Evolutionary conservation across 2,888 invertebrate species (phyloP), one percentile per base, ranked within the genome.

Genomic region (Xestia c-nigrum): DNA sequence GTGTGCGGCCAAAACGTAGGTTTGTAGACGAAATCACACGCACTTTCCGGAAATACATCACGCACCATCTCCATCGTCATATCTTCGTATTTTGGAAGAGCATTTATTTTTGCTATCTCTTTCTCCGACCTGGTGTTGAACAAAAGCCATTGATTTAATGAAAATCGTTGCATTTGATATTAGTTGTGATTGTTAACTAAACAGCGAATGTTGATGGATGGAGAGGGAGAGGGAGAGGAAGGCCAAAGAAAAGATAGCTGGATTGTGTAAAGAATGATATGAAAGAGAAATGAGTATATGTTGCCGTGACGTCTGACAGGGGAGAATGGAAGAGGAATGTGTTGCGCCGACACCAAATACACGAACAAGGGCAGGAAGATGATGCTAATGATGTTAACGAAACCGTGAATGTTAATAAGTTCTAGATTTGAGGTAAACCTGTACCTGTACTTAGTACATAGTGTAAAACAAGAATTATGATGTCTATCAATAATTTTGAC

Each of bases 1-100:
- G 87, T 87, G 80, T 96, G 96, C 1, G 96, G 96, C 96, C 96
- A 96, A 83, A 93, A 96, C 0, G 94, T 87, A 0, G 95, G 96
- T 14, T 79, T 92, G 0, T 93, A 92, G 0, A 96, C 94, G 1
- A 92, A 90, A 76, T 96, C 93, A 3, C 95, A 2, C 0, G 94
- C 92, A 0, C 75, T 3, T 0, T 92, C 81, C 0, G 95, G 95
- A 76, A 88, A 93, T 88, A 94, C 76, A 10, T 95, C 94, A 14
- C 84, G 83, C 59, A 84, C 90, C 91, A 92, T 94, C 82, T 96
- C 96, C 94, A 96, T 88, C 0, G 96, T 96, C 88, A 95, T 94
- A 0, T 93, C 93, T 47, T 95, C 94, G 66, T 92, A 93, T 67
- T 89, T 91, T 0, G 96, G 96, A 43, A 96, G 86, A 24, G 94